Percentiles rank a stretch among this genome's conserved stretches.
phyloP scores from a whole-genome alignment of 2,113 vertebrate genomes.

The Sebastes schlegelii region DNA sequence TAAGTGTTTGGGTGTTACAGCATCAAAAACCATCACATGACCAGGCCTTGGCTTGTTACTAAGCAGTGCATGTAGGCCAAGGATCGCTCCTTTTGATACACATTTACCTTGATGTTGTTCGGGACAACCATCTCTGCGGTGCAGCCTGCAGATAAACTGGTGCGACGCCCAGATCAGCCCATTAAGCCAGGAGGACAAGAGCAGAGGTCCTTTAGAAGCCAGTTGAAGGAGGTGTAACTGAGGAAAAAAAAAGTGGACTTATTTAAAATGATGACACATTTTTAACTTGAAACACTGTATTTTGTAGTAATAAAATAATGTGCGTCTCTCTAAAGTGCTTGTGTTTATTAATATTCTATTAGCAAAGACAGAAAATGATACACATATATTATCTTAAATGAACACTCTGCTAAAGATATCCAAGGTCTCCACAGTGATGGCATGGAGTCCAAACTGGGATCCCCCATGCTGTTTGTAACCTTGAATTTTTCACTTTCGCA shows the following conservation, averaged over 20 bases:
- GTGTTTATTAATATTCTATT: constrained; percentile 1
- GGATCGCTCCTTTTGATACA: constrained; percentile 57
- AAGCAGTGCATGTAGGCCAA: constrained; percentile 50
- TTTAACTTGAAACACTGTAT: background rate
- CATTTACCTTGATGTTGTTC: constrained; percentile 62
- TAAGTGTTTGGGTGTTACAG: constrained; percentile 1
- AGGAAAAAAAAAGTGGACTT: background rate
- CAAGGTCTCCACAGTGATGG: background rate
- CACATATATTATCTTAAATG: background rate
- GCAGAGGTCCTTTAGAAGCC: background rate
- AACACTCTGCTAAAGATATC: background rate
- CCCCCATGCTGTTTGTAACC: constrained; percentile 57
- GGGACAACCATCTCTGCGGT: constrained; percentile 20
- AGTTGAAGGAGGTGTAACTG: background rate
- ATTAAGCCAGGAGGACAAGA: background rate
- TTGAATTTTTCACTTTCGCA: constrained; percentile 70
- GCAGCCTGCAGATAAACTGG: constrained; percentile 49
- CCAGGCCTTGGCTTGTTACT: constrained; percentile 37
- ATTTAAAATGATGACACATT: background rate
- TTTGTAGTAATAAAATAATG: background rate
- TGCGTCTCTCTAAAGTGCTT: background rate
- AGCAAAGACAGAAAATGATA: background rate
- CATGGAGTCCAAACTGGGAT: constrained; percentile 33
- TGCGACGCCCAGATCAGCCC: background rate
- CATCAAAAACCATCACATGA: constrained; percentile 29